Evolutionary conservation across 1,140 invertebrate genomes (phyloP).

Genomic region (Dryas iulia): DNA sequence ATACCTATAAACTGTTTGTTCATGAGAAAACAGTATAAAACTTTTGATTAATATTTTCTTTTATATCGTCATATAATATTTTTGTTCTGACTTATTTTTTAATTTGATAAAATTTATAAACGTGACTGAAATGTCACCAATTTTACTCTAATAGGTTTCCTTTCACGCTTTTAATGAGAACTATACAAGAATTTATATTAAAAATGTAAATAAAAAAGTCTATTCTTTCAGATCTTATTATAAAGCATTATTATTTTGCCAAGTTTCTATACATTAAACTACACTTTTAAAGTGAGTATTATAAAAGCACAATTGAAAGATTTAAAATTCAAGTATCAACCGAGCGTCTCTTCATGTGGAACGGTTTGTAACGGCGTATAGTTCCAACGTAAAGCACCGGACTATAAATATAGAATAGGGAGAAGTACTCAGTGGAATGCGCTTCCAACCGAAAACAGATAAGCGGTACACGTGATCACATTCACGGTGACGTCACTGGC

Average conservation of each 20-base stretch:
- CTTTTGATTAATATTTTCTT: too few relatives aligned
- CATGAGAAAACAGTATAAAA: too few relatives aligned
- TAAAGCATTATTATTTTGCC: background rate
- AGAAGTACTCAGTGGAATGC: slow-evolving; percentile 46
- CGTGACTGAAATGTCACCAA: too few relatives aligned
- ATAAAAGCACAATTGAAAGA: background rate
- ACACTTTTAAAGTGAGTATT: background rate
- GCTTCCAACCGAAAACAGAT: slow-evolving; percentile 55
- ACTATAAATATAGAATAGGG: slow-evolving; percentile 50
- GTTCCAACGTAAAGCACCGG: slow-evolving; percentile 32
- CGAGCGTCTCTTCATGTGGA: slow-evolving; percentile 14
- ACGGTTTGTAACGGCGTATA: slow-evolving; percentile 31
- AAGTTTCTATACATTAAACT: background rate
- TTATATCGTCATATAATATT: too few relatives aligned
- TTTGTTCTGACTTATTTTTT: too few relatives aligned
- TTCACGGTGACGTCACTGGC: slow-evolving; percentile 44
- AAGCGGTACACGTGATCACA: slow-evolving; percentile 37
- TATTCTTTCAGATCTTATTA: background rate
- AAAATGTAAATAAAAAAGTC: background rate
- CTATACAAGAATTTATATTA: background rate
- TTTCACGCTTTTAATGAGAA: too few relatives aligned
- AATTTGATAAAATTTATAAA: too few relatives aligned
- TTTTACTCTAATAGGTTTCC: too few relatives aligned
- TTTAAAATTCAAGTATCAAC: slow-evolving; percentile 15
- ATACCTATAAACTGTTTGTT: too few relatives aligned